Evolutionary conservation across 2,797 vertebrate species (phyloP), one percentile per base, ranked within the genome.

Genomic region (Sardinella longiceps): DNA sequence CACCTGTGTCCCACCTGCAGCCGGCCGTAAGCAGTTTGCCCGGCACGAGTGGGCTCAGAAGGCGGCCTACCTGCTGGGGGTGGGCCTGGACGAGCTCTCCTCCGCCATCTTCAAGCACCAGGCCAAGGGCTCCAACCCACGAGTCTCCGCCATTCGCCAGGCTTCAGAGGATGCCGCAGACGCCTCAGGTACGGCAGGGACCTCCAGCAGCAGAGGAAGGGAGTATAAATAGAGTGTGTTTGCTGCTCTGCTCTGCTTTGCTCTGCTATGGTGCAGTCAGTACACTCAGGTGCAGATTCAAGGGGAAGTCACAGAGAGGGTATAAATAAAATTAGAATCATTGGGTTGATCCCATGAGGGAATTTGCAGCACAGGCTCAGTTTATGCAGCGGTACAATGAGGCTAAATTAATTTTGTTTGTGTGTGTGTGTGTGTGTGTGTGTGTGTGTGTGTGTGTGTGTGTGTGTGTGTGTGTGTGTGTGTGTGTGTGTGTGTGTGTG

Each of bases 31-130:
- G 91, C 98, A 99, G 94, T 99, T 99, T 94, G 98, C 98, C 2
- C 96, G 96, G 5, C 98, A 99, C 0, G 98, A 99, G 85, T 99
- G 98, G 98, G 98, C 97, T 70, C 98, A 99, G 94, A 99, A 99
- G 89, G 97, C 98, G 0, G 97, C 98, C 0, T 99, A 99, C 91
- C 94, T 99, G 82, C 92, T 99, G 93, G 98, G 98, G 90, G 99
- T 97, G 90, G 95, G 93, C 81, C 91, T 99, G 90, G 98, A 99
- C 91, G 98, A 99, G 86, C 95, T 99, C 70, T 99, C 98, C 83
- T 98, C 98, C 0, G 94, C 97, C 84, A 96, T 99, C 92, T 99
- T 99, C 92, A 99, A 98, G 91, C 97, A 95, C 37, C 97, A 96
- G 83, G 92, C 91, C 85, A 97, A 96, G 88, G 90, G 94, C 88